These are phyloP conservation scores for Delichon dasypus DNA, from an alignment of 2,797 vertebrate genomes.

Conservation along the genomic window DNA sequence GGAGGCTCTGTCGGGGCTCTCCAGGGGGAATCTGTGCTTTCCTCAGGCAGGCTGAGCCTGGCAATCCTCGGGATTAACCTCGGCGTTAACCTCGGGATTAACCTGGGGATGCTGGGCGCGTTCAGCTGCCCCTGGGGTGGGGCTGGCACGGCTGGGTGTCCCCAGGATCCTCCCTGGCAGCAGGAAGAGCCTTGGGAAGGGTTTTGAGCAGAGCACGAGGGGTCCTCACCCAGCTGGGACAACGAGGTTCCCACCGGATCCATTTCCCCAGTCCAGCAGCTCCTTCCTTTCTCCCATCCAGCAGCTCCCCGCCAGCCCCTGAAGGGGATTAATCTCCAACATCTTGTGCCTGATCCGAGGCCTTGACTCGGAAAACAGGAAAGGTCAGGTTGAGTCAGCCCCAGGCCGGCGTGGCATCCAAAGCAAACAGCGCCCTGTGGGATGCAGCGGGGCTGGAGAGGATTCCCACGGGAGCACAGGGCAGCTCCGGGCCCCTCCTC, in stretches of 20 bases:
- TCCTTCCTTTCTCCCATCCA: neutral
- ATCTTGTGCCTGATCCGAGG: constrained; percentile 33
- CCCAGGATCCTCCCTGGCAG: neutral
- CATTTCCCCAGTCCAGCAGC: neutral
- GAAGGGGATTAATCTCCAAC: constrained; percentile 52
- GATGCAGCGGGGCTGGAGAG: neutral
- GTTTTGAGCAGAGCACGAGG: neutral
- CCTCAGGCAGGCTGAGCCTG: neutral
- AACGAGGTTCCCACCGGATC: neutral
- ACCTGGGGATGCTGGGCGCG: neutral
- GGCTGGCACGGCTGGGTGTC: neutral
- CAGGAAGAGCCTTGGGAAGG: neutral
- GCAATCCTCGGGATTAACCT: neutral
- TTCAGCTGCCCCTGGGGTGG: accelerated
- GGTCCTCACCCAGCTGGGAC: neutral
- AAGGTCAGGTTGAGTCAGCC: constrained; percentile 71
- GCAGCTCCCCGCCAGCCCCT: neutral
- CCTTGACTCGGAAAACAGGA: constrained; percentile 67
- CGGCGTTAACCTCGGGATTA: neutral
- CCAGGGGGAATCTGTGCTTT: neutral
- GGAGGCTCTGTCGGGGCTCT: too few relatives aligned
- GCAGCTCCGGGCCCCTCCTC: constrained; percentile 24
- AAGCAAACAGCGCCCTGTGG: constrained; percentile 60
- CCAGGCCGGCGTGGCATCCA: constrained; percentile 51
- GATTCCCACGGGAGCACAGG: constrained; percentile 15